Evolutionary conservation across 30 jellyfish, hydroid and myxozoan genomes (phyloP).

Genomic region (Haliclystus octoradiatus): DNA sequence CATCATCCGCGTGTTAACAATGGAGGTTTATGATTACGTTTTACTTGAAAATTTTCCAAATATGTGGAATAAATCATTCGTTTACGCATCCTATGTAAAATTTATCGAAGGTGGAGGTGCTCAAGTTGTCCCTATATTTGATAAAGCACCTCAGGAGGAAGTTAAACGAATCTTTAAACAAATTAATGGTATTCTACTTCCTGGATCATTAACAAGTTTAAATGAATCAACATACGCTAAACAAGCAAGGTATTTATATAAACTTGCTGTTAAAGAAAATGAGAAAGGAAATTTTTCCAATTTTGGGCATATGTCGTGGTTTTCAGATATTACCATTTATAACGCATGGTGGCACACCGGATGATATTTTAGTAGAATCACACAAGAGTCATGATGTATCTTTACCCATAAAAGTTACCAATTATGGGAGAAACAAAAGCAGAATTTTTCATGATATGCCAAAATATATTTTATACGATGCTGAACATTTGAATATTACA

Average conservation of each 20-base stretch:
- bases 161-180: slow-evolving; percentile 13
- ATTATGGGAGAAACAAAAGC: slow-evolving; percentile 19
- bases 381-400: slow-evolving; percentile 32
- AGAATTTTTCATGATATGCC: slow-evolving; percentile 33
- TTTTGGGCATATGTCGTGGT: slow-evolving; percentile 75
- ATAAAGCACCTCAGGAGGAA: too few species aligned
- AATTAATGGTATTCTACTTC: slow-evolving; percentile 49
- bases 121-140: too few species aligned
- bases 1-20: too few species aligned
- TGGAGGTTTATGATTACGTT: too few species aligned
- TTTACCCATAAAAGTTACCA: slow-evolving; percentile 28
- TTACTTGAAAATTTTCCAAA: too few species aligned
- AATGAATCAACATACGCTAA: slow-evolving; percentile 24
- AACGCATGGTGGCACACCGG: slow-evolving; percentile 8
- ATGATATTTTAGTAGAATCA: slow-evolving; percentile 7
- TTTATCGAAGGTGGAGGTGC: too few species aligned
- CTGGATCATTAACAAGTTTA: slow-evolving; percentile 62
- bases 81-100: too few species aligned
- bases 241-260: slow-evolving; percentile 11
- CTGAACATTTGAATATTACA: slow-evolving; percentile 28
- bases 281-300: slow-evolving; percentile 47
- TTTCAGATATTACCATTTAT: slow-evolving; percentile 51
- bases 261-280: slow-evolving; percentile 36
- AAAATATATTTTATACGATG: slow-evolving; percentile 15
- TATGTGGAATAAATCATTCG: too few species aligned